These are phyloP conservation scores for Teleogryllus occipitalis DNA, from an alignment of 1,140 invertebrate species.

Conservation along the genomic window DNA sequence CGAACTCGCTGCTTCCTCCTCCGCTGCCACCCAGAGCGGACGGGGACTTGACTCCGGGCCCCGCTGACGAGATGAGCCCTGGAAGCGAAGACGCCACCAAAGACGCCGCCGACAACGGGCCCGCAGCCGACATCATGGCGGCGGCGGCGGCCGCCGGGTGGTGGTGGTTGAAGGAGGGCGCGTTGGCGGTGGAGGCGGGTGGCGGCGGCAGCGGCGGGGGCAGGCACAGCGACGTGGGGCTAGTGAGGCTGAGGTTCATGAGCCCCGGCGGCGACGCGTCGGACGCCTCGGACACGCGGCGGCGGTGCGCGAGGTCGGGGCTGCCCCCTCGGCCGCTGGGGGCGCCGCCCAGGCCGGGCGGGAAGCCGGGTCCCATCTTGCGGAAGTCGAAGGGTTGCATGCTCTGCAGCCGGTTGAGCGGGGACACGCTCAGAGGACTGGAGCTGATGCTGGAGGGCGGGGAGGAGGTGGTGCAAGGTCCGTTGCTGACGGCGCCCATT, in stretches of 20 bases:
- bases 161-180: conserved; percentile 39
- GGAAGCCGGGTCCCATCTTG: conserved; percentile 37
- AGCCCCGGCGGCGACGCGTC: conserved; percentile 44
- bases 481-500: conserved; percentile 28
- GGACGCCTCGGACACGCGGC: conserved; percentile 38
- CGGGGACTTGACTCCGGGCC: conserved; percentile 35
- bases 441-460: conserved; percentile 39
- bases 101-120: conserved; percentile 35
- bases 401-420: conserved; percentile 79
- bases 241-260: conserved; percentile 48
- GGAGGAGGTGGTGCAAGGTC: conserved; percentile 31
- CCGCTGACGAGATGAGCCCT: conserved; percentile 31
- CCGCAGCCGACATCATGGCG: conserved; percentile 33
- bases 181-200: conserved; percentile 27
- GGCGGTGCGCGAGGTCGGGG: conserved; percentile 34
- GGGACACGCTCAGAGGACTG: conserved; percentile 54
- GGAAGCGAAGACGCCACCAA: conserved; percentile 39
- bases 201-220: conserved; percentile 52
- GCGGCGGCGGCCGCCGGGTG: conserved; percentile 42
- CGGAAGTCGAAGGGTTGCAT: conserved; percentile 94
- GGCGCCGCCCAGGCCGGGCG: neutral
- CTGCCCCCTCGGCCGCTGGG: conserved; percentile 24
- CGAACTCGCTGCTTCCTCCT: conserved; percentile 42
- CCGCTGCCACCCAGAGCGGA: conserved; percentile 25
- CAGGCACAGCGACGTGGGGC: conserved; percentile 47